phyloP scores from a whole-genome alignment of 2,113 vertebrate species.

The Pipra filicauda region DNA sequence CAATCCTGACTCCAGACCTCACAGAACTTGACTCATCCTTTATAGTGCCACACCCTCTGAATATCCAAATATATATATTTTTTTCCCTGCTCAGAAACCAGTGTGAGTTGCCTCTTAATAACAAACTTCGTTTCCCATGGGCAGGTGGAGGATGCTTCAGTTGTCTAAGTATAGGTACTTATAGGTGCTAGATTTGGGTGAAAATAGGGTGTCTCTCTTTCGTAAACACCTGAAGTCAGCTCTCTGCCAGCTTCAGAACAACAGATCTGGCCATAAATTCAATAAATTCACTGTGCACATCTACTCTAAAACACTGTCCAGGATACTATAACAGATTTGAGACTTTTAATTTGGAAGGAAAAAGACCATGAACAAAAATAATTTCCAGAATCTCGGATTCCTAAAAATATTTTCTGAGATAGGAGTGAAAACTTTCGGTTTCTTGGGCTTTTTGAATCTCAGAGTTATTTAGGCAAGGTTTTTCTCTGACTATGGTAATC shows the following conservation, averaged over 20 bases:
- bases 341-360: background rate
- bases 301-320: background rate
- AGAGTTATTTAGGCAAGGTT: background rate
- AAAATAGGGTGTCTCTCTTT: background rate
- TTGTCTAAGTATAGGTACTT: background rate
- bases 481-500: background rate
- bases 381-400: background rate
- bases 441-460: background rate
- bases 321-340: background rate
- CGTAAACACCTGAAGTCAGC: background rate
- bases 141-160: background rate
- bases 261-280: background rate
- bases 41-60: background rate
- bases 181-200: background rate
- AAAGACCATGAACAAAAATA: background rate
- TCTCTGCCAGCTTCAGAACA: background rate
- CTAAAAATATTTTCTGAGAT: background rate
- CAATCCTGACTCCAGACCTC: accelerated
- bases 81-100: background rate
- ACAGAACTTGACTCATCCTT: background rate
- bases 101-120: background rate
- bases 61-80: background rate
- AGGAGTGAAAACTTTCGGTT: background rate
- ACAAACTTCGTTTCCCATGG: background rate
- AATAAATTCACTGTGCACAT: background rate